Evolutionary conservation across 2,888 invertebrate genomes (phyloP).

Genomic region (Matsumyia berberina): DNA sequence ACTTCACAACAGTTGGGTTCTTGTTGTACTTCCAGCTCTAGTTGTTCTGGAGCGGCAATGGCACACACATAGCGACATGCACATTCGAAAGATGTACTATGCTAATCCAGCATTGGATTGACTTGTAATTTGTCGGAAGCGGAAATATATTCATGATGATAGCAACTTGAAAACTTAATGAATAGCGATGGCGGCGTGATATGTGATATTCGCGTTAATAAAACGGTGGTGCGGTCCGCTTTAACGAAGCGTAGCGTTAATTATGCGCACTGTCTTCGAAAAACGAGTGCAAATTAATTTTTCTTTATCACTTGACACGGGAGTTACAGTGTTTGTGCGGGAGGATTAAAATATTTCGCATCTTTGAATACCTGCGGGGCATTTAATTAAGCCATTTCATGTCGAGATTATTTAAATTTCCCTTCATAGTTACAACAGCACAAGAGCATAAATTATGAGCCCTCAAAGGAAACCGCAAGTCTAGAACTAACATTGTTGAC

Average conservation of each 20-base stretch:
- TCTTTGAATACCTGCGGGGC: neutral
- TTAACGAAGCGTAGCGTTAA: slow-evolving; percentile 50
- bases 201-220: slow-evolving; percentile 39
- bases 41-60: slow-evolving; percentile 9
- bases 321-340: neutral
- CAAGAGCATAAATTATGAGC: neutral
- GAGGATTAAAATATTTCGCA: slow-evolving; percentile 6
- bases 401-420: slow-evolving; percentile 1
- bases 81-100: slow-evolving; percentile 45
- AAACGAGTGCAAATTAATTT: slow-evolving; percentile 6
- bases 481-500: neutral
- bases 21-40: neutral
- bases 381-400: slow-evolving; percentile 26
- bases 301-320: neutral
- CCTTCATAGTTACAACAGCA: neutral
- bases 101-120: slow-evolving; percentile 52
- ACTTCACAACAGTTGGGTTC: neutral
- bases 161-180: slow-evolving; percentile 19
- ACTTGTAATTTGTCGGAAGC: slow-evolving; percentile 50
- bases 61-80: neutral
- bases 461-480: neutral
- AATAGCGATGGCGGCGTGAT: slow-evolving; percentile 19
- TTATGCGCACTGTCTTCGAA: slow-evolving; percentile 28
- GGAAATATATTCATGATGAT: slow-evolving; percentile 43
- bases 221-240: slow-evolving; percentile 19